phyloP scores from a whole-genome alignment of 1,140 invertebrate genomes.

The Apolygus lucorum region DNA sequence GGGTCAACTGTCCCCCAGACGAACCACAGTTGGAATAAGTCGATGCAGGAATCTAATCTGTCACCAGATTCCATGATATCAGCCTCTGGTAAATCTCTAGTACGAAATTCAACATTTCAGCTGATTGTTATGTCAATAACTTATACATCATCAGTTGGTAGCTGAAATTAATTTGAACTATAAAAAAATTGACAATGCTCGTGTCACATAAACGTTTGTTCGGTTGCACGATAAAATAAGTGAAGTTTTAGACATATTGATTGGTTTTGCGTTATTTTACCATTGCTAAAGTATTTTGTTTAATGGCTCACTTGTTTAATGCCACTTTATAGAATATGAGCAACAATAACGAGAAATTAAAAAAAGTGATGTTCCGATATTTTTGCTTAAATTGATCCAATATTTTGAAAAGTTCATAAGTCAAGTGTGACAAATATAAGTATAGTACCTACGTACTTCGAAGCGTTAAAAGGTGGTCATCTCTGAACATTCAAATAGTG shows the following conservation, averaged over 20 bases:
- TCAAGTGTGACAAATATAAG: neutral
- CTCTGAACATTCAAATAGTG: neutral
- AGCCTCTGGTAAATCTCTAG: constrained; percentile 7
- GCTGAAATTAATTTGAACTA: neutral
- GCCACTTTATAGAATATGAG: no score
- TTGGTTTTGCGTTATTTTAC: no score
- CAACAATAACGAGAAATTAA: no score
- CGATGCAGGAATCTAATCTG: constrained; percentile 8
- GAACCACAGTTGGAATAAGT: constrained; percentile 13
- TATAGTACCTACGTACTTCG: neutral
- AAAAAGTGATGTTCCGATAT: no score
- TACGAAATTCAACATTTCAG: neutral
- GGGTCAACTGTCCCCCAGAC: neutral
- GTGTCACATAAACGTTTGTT: neutral
- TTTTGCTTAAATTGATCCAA: no score
- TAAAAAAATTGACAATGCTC: neutral
- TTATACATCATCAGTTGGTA: neutral
- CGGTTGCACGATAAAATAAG: no score
- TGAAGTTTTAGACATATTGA: no score
- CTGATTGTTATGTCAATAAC: neutral
- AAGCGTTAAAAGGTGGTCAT: neutral
- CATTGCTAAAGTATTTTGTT: no score
- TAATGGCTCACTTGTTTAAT: no score
- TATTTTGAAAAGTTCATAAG: neutral
- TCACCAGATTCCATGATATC: constrained; percentile 22